Percentiles rank a stretch among this genome's conserved stretches.
These are phyloP conservation scores for Calypte anna DNA, from an alignment of 2,113 vertebrate species.

Conservation along the genomic window DNA sequence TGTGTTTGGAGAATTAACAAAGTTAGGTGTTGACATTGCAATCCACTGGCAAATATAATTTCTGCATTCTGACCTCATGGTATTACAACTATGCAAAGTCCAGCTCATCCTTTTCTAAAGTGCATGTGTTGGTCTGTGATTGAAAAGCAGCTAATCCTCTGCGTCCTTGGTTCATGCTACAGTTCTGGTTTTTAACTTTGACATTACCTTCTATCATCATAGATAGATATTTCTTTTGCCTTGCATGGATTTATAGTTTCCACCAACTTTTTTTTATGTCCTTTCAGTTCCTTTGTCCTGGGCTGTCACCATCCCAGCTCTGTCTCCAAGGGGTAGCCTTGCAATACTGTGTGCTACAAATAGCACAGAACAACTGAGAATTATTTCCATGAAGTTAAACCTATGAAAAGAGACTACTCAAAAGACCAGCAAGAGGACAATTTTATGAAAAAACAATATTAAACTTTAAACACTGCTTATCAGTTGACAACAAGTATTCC, in stretches of 20 bases:
- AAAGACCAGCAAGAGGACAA: background rate
- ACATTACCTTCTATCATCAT: background rate
- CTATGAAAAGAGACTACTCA: background rate
- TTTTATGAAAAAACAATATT: background rate
- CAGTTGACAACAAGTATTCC: background rate
- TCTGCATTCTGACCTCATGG: background rate
- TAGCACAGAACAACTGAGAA: background rate
- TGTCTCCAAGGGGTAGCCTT: background rate
- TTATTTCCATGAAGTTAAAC: background rate
- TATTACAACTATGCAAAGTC: background rate
- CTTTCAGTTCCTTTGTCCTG: background rate
- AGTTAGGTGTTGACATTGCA: background rate
- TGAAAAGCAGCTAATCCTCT: background rate
- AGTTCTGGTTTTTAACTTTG: background rate
- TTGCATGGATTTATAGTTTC: background rate
- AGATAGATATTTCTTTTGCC: background rate
- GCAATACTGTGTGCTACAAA: background rate
- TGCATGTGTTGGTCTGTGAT: background rate
- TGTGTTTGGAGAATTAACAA: background rate
- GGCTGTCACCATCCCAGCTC: background rate
- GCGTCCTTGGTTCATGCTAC: background rate
- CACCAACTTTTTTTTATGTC: background rate
- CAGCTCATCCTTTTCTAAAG: background rate
- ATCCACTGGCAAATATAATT: background rate
- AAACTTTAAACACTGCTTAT: background rate